phyloP scores from a whole-genome alignment of 2,888 invertebrate species.

The Amphipyra tragopoginis region DNA sequence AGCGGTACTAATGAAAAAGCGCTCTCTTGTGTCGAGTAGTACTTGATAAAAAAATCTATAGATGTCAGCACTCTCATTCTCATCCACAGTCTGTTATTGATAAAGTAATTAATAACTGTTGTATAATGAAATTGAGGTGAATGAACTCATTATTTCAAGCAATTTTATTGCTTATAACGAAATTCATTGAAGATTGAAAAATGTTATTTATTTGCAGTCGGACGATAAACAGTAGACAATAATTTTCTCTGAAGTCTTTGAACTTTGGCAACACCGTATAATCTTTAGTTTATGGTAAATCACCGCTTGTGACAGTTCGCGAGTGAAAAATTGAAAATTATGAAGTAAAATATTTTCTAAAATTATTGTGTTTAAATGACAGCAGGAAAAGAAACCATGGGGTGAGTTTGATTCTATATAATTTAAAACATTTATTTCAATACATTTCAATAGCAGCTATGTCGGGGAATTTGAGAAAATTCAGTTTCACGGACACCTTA shows the following conservation, averaged over 20 bases:
- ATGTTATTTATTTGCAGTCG: background rate
- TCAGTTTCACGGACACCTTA: slow-evolving; percentile 75
- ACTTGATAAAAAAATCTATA: background rate
- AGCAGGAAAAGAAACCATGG: slow-evolving; percentile 95
- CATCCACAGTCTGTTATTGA: background rate
- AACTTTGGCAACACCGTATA: slow-evolving; percentile 46
- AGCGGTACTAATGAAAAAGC: slow-evolving; percentile 8
- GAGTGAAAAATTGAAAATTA: slow-evolving; percentile 76
- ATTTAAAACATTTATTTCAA: slow-evolving; percentile 43
- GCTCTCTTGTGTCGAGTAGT: slow-evolving; percentile 32
- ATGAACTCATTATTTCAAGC: no score
- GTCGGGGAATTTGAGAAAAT: slow-evolving; percentile 60
- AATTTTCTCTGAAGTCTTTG: background rate
- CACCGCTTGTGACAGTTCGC: slow-evolving; percentile 79
- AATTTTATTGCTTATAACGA: background rate
- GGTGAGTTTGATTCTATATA: slow-evolving; percentile 88
- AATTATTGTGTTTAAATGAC: slow-evolving; percentile 92
- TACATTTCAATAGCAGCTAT: slow-evolving; percentile 17
- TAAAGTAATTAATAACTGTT: no score
- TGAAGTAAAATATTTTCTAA: slow-evolving; percentile 79
- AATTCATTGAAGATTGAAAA: background rate
- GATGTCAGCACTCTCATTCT: slow-evolving; percentile 18
- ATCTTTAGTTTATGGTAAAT: slow-evolving; percentile 70
- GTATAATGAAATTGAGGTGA: no score
- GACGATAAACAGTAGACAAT: slow-evolving; percentile 45